Evolutionary conservation across 2,888 invertebrate genomes (phyloP).

Genomic region (Mythimna pallens): DNA sequence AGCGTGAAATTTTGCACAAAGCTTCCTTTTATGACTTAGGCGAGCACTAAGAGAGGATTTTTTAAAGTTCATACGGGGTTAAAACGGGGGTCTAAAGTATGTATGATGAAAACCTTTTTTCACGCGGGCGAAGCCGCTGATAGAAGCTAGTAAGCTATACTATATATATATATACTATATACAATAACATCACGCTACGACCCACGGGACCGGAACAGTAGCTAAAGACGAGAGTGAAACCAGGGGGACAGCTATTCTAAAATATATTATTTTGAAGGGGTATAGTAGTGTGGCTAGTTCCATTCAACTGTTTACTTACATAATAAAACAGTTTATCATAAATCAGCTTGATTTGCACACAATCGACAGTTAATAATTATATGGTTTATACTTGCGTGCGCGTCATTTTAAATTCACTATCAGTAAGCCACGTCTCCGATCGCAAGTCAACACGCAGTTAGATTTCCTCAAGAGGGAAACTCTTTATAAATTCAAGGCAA

Average conservation of each 20-base stretch:
- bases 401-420: constrained; percentile 13
- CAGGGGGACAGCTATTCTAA: not conserved
- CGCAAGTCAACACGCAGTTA: not conserved
- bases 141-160: no score
- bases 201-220: no score
- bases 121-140: no score
- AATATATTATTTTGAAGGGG: not conserved
- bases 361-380: constrained; percentile 22
- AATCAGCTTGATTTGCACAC: constrained; percentile 33
- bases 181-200: no score
- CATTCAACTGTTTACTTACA: constrained; percentile 1
- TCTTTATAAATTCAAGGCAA: not conserved
- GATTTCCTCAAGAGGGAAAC: not conserved
- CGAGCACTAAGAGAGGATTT: no score
- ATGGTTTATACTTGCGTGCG: constrained; percentile 3
- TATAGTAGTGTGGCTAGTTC: not conserved
- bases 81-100: no score
- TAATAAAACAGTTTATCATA: constrained; percentile 12
- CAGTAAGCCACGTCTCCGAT: not conserved
- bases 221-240: no score
- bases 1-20: no score
- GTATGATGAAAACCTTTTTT: no score
- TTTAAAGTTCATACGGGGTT: no score
- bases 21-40: no score
- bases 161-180: no score